Evolutionary conservation across 2,888 invertebrate genomes (phyloP).

Genomic region (Aphidoletes aphidimyza): DNA sequence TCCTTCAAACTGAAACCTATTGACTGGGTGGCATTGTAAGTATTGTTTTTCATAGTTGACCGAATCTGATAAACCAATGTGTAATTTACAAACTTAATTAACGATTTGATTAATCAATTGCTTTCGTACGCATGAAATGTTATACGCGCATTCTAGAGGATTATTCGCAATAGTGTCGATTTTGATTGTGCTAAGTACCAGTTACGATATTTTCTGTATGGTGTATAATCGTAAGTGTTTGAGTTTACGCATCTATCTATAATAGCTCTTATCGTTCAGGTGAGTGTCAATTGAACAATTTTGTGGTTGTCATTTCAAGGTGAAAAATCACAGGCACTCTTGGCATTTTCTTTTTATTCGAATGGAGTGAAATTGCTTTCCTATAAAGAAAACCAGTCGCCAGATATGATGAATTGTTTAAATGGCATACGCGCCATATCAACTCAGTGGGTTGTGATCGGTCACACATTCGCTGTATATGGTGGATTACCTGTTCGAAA

Average conservation of each 20-base stretch:
- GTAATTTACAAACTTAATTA: no score
- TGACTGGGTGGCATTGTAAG: conserved; percentile 65
- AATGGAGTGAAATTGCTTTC: conserved; percentile 67
- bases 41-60: conserved; percentile 43
- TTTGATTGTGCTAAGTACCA: background rate
- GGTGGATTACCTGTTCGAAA: conserved; percentile 59
- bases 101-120: no score
- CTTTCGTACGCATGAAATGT: no score
- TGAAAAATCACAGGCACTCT: background rate
- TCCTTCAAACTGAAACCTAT: conserved; percentile 60
- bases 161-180: background rate
- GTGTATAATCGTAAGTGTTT: background rate
- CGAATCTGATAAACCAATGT: no score
- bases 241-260: background rate
- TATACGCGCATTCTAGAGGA: no score
- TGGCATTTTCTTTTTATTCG: conserved; percentile 59
- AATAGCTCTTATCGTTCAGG: background rate
- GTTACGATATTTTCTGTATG: background rate
- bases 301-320: background rate
- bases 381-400: conserved; percentile 61
- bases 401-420: conserved; percentile 66
- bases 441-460: conserved; percentile 68
- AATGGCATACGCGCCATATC: conserved; percentile 67
- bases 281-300: background rate
- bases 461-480: conserved; percentile 63